Conservation (phyloP, 2,113 vertebrate genomes). For the Conger conger region DNA sequence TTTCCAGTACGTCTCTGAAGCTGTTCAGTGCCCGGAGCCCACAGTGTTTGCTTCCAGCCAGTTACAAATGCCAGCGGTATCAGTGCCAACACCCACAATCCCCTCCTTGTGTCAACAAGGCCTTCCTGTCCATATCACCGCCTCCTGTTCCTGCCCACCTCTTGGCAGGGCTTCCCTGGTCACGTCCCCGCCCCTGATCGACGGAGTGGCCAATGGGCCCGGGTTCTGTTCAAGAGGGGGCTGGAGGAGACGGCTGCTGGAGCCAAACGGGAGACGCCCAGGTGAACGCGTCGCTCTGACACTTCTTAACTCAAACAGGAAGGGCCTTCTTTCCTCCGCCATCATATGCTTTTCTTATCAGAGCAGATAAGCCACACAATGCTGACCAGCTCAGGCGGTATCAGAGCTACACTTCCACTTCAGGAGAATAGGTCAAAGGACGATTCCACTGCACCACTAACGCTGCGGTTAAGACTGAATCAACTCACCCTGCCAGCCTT, state of each 20-base stretch:
- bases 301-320: constrained; percentile 1
- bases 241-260: neutral
- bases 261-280: neutral
- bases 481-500: neutral
- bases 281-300: neutral
- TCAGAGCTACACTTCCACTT: neutral
- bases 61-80: constrained; percentile 12
- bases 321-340: neutral
- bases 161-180: neutral
- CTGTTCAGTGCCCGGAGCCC: neutral
- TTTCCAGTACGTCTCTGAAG: neutral
- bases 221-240: neutral
- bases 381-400: neutral
- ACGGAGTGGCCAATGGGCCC: neutral
- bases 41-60: neutral
- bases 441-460: neutral
- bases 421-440: neutral
- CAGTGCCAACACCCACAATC: constrained; percentile 28
- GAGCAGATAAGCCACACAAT: neutral
- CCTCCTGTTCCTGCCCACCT: constrained; percentile 22
- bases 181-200: neutral
- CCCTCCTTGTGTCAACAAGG: constrained; percentile 32
- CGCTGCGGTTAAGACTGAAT: neutral
- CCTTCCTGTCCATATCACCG: constrained; percentile 37
- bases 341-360: constrained; percentile 4